Evolutionary conservation across 1,140 invertebrate species (phyloP).

Genomic region (Drosophila watanabei): DNA sequence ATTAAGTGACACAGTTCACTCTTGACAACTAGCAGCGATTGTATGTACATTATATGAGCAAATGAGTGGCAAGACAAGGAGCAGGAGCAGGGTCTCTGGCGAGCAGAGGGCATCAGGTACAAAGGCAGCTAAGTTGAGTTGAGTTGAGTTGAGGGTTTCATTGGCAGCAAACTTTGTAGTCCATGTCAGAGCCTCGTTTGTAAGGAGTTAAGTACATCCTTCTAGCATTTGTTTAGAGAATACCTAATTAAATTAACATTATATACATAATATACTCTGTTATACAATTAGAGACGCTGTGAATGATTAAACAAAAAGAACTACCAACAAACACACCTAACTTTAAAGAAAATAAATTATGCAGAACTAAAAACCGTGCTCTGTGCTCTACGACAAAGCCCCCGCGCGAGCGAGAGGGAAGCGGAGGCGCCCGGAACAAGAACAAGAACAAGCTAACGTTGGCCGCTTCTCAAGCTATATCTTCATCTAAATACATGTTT

Average conservation of each 20-base stretch:
- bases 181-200: conserved; percentile 39
- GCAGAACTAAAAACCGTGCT: conserved; percentile 63
- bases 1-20: conserved; percentile 43
- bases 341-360: conserved; percentile 65
- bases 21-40: conserved; percentile 19
- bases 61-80: conserved; percentile 16
- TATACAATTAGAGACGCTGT: conserved; percentile 78
- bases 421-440: conserved; percentile 38
- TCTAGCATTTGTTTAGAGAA: conserved; percentile 58
- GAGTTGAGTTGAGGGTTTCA: conserved; percentile 29
- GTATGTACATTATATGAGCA: conserved; percentile 45
- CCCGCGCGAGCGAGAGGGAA: conserved; percentile 44
- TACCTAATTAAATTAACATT: conserved; percentile 70
- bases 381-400: conserved; percentile 51
- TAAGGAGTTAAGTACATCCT: conserved; percentile 59
- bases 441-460: conserved; percentile 28
- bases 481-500: conserved; percentile 9
- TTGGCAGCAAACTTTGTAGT: conserved; percentile 37
- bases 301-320: conserved; percentile 71
- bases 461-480: conserved; percentile 37
- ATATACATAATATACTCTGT: conserved; percentile 74
- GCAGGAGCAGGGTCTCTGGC: conserved; percentile 21
- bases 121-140: background rate
- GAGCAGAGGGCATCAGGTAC: conserved; percentile 4
- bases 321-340: conserved; percentile 65